These are phyloP conservation scores for Peromyscus aztecus DNA, from an alignment of 2,797 vertebrate genomes.

Conservation along the genomic window DNA sequence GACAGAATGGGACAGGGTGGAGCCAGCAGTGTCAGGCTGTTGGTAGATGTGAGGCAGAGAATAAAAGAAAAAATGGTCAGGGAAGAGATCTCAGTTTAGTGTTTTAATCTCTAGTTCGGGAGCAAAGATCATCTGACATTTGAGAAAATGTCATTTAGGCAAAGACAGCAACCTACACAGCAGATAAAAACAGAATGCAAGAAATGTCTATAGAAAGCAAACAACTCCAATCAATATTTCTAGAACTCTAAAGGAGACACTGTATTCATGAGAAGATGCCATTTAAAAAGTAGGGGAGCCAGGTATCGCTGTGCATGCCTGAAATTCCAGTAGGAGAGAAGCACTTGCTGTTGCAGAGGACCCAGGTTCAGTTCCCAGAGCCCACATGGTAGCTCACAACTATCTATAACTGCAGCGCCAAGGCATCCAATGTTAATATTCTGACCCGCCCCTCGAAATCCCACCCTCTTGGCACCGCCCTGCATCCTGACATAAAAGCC, in stretches of 20 bases:
- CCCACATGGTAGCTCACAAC: neutral
- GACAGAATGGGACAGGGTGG: neutral
- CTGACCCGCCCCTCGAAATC: too few species aligned
- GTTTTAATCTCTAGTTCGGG: conserved; percentile 8
- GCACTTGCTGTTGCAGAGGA: neutral
- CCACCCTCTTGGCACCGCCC: too few species aligned
- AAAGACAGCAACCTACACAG: neutral
- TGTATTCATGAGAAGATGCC: neutral
- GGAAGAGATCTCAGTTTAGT: neutral
- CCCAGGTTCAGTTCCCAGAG: neutral
- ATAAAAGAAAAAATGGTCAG: neutral
- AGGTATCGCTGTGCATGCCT: neutral
- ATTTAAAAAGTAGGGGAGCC: neutral
- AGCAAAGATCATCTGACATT: neutral
- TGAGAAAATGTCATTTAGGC: neutral
- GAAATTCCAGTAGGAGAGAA: neutral
- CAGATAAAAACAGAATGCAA: neutral
- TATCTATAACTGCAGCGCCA: neutral
- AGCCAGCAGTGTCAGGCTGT: neutral
- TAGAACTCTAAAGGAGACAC: conserved; percentile 10
- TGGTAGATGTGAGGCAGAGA: neutral
- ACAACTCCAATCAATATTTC: neutral
- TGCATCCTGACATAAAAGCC: too few species aligned
- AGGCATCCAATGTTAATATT: neutral
- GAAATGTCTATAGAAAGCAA: neutral